Percentiles rank a stretch among this genome's conserved stretches.
phyloP scores from a whole-genome alignment of 2,113 vertebrate genomes.

The Kryptolebias marmoratus region DNA sequence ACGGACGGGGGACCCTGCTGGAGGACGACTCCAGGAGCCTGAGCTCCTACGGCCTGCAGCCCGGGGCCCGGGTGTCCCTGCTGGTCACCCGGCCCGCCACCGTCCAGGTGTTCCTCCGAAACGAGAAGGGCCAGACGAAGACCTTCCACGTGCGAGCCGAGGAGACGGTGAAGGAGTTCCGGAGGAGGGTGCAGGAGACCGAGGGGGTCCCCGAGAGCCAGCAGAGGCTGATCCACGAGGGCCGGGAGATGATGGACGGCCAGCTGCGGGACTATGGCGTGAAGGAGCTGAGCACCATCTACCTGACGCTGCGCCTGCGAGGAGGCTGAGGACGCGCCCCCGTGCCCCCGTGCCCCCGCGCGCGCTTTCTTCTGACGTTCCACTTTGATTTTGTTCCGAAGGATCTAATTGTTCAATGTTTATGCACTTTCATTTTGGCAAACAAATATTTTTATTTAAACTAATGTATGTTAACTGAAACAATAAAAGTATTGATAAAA shows the following conservation, averaged over 20 bases:
- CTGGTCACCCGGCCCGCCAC: constrained; percentile 48
- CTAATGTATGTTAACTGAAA: too few species aligned
- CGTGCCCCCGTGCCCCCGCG: too few species aligned
- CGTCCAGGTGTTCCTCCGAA: constrained; percentile 72
- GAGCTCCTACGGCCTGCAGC: constrained; percentile 41
- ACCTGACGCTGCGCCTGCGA: constrained; percentile 57
- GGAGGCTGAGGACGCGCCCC: constrained; percentile 56
- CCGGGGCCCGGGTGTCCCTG: constrained; percentile 60
- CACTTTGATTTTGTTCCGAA: too few species aligned
- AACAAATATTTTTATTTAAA: not conserved
- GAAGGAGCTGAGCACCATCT: constrained; percentile 55
- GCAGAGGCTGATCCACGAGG: constrained; percentile 65
- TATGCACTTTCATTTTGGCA: not conserved
- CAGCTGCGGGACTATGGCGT: constrained; percentile 68
- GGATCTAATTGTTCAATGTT: not conserved
- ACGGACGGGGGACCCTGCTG: constrained; percentile 35
- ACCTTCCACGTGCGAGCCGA: constrained; percentile 56
- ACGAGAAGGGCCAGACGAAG: constrained; percentile 15
- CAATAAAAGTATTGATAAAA: not conserved
- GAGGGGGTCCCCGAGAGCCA: constrained; percentile 55
- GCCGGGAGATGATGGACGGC: constrained; percentile 41
- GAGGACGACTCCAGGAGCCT: constrained; percentile 27
- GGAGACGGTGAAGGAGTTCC: constrained; percentile 64
- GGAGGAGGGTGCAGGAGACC: constrained; percentile 27
- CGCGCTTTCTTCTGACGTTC: too few species aligned